These are phyloP conservation scores for Camponotus fellah DNA, from an alignment of 2,888 invertebrate species.

Conservation along the genomic window DNA sequence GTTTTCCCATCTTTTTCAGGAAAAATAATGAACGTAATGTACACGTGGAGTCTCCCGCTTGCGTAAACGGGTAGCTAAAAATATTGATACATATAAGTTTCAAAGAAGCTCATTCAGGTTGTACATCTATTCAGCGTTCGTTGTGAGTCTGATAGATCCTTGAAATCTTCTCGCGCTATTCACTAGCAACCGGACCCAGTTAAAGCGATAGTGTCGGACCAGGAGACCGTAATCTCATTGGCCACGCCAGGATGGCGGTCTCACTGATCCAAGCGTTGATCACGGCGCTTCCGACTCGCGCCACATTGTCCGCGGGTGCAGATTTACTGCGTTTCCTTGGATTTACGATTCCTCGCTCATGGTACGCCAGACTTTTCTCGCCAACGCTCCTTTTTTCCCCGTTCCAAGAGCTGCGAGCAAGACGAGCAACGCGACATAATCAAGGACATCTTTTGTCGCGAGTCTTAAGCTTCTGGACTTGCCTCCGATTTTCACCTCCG, in stretches of 20 bases:
- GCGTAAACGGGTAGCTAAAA: constrained; percentile 45
- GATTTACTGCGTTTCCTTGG: constrained; percentile 81
- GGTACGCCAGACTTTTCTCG: constrained; percentile 52
- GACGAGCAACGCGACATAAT: constrained; percentile 1
- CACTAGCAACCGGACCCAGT: constrained; percentile 68
- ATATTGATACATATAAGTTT: constrained; percentile 47
- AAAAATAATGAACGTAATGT: constrained; percentile 20
- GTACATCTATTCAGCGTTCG: constrained; percentile 43
- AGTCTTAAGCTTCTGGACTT: constrained; percentile 30
- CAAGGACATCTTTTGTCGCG: constrained; percentile 43
- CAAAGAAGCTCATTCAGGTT: constrained; percentile 35
- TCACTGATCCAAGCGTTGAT: constrained; percentile 74
- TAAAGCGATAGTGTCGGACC: constrained; percentile 63
- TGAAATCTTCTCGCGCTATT: constrained; percentile 49
- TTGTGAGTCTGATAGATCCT: constrained; percentile 50
- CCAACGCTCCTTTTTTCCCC: constrained; percentile 8
- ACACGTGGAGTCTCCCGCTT: background rate
- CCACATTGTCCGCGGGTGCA: constrained; percentile 75
- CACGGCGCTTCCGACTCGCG: constrained; percentile 75
- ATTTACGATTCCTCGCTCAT: constrained; percentile 79
- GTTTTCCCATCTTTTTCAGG: background rate
- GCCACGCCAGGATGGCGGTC: constrained; percentile 78
- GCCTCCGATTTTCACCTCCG: background rate
- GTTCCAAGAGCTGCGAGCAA: background rate
- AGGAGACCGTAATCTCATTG: constrained; percentile 80